Percentiles rank a stretch among this genome's conserved stretches.
Conservation (phyloP, 2,888 invertebrate genomes). For the Dysmachus trigonus region DNA sequence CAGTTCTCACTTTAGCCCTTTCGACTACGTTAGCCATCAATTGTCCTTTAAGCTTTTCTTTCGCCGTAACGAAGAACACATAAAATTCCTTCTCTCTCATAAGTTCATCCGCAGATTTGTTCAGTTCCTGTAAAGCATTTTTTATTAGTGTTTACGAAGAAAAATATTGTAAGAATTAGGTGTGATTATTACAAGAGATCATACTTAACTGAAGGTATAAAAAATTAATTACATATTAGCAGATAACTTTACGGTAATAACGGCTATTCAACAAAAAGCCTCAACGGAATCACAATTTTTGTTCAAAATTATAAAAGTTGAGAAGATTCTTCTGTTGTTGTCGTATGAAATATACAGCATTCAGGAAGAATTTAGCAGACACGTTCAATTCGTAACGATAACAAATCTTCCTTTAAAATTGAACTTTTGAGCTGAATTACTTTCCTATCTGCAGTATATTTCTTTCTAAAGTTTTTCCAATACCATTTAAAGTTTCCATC, state of each 20-base stretch:
- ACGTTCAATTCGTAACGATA: background rate
- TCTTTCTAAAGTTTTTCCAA: background rate
- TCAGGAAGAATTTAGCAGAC: background rate
- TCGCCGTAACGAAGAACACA: conserved; percentile 31
- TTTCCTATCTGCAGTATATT: background rate
- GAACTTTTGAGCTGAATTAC: background rate
- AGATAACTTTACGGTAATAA: background rate
- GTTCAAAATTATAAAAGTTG: background rate
- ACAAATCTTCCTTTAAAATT: background rate
- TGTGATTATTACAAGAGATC: background rate
- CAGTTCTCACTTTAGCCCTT: background rate
- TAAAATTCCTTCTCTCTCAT: conserved; percentile 20
- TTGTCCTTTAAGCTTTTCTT: conserved; percentile 36
- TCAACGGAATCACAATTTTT: background rate
- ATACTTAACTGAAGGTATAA: conserved; percentile 29
- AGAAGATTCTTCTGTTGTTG: background rate
- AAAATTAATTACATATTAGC: background rate
- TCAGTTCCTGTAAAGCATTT: conserved; percentile 44
- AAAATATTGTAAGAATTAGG: background rate
- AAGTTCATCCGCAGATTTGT: conserved; percentile 37
- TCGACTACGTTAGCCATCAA: conserved; percentile 25
- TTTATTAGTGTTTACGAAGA: background rate
- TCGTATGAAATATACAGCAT: background rate
- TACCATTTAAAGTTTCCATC: background rate
- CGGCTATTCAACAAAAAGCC: background rate